Base-by-base conservation (phyloP, 2,888 invertebrate species). In the Sepiola atlantica region DNA sequence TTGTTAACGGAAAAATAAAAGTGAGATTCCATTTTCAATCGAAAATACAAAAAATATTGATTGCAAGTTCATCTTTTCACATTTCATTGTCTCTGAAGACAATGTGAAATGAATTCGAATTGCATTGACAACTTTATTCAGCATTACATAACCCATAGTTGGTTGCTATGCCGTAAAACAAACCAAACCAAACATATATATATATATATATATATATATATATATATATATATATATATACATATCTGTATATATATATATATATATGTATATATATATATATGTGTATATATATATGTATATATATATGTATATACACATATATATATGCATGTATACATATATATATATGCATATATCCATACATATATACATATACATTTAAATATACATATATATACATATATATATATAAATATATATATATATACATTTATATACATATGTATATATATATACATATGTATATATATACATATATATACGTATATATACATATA, bases 161-260 rank as follows among this genome's bases (percentile, higher is more conserved):
- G n/a, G n/a, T n/a, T n/a, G n/a, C n/a, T n/a, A n/a, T n/a, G n/a
- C n/a, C n/a, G n/a, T n/a, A n/a, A n/a, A n/a, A n/a, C n/a, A n/a
- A n/a, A n/a, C n/a, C n/a, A n/a, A 35, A 21, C 14, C 3, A 91
- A 1, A 28, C 0, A 35, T 32, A 35, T 35, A 35, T 35, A 91
- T 91, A 91, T 91, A 91, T 91, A 91, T 91, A 91, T 35, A 91
- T 91, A 91, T 91, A 91, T 35, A 91, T 54, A 91, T 54, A 91
- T 55, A 92, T 55, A 92, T n/a, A 92, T 55, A 92, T 92, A 92
- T 92, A 92, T 92, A 92, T 54, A 54, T 24, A 92, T 54, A 92
- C 0, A 54, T 28, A 54, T 8, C 24, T 24, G 24, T 1, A 92
- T 21, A 24, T 32, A 35, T 21, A 92, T 16, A 92, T 28, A 92